Base-by-base conservation (phyloP, 2,888 invertebrate species). In the Rhimphoctona megacephalus region DNA sequence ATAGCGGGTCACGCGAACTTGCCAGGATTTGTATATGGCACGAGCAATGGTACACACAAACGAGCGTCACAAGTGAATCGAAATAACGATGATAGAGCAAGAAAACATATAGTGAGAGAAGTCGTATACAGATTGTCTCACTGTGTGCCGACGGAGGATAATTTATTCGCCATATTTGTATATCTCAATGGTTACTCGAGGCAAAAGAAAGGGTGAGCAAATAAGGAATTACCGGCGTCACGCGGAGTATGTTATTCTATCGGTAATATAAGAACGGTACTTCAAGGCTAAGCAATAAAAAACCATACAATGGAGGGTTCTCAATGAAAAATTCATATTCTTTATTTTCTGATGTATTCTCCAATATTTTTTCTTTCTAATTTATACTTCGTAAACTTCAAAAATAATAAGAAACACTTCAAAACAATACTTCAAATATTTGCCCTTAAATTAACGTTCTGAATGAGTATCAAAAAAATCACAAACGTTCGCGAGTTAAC, bases 1-100 rank as follows among this genome's bases (percentile, higher is more conserved):
- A 88, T 84, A 82, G 78, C 74, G 72, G 77, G 87, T 88, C 87
- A 88, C 87, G 87, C 87, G 79, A 87, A 69, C 86, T 83, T 73
- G 39, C 69, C 49, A 79, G 52, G 52, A 57, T 33, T 52, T 72
- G 49, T 43, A 69, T 54, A 46, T 39, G 46, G 33, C n/a, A 61
- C 43, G 33, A 64, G 66, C n/a, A 64, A 19, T 64, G 17, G 43
- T 61, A 43, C 19, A 39, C n/a, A 78, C 36, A 43, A 39, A 73
- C 19, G 46, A n/a, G 64, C 74, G 64, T 17, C 30, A 69, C 70
- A 57, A 17, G 39, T 80, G 72, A 80, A 72, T 72, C 49, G 61
- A 22, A 52, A 80, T 64, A 64, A 61, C 70, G 72, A 72, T 72
- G 72, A 80, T 64, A 72, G 72, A 49, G 49, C 52, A 30, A 66